phyloP scores from a whole-genome alignment of 2,113 vertebrate genomes.

The Planiliza haematocheilus region DNA sequence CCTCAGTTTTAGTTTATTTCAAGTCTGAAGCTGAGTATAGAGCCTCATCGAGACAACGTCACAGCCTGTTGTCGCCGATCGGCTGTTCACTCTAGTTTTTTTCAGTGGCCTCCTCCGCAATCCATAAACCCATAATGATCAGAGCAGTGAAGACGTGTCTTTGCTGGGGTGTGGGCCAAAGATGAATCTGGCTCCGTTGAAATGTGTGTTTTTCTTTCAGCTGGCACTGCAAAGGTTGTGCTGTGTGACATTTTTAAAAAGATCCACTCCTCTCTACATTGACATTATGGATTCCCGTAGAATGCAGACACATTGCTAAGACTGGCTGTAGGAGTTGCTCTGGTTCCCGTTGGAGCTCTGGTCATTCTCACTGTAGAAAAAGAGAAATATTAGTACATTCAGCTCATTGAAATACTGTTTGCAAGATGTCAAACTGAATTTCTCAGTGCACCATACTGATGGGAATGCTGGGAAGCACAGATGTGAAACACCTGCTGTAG shows the following conservation, averaged over 20 bases:
- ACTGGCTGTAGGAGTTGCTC: slow-evolving; percentile 97
- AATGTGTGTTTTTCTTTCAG: not conserved
- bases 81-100: slow-evolving; percentile 2
- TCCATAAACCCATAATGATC: slow-evolving; percentile 33
- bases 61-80: not conserved
- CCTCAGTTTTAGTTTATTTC: slow-evolving; percentile 50
- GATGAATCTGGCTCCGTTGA: slow-evolving; percentile 11
- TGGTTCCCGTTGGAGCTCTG: slow-evolving; percentile 99
- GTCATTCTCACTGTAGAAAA: slow-evolving; percentile 91
- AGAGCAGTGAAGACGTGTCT: slow-evolving; percentile 21
- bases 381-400: not conserved
- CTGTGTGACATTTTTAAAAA: slow-evolving; percentile 18
- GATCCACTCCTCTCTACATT: slow-evolving; percentile 16
- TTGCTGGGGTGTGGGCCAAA: not conserved
- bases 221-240: slow-evolving; percentile 35
- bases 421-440: not conserved
- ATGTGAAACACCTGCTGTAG: too few relatives aligned
- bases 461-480: too few relatives aligned
- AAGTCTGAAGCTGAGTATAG: slow-evolving; percentile 37
- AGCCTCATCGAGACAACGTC: not conserved
- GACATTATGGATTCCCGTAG: slow-evolving; percentile 10
- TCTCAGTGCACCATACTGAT: not conserved
- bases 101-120: not conserved
- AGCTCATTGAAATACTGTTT: not conserved
- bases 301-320: slow-evolving; percentile 79